Evolutionary conservation across 2,888 invertebrate genomes (phyloP).

Genomic region (Barypeithes pellucidus): DNA sequence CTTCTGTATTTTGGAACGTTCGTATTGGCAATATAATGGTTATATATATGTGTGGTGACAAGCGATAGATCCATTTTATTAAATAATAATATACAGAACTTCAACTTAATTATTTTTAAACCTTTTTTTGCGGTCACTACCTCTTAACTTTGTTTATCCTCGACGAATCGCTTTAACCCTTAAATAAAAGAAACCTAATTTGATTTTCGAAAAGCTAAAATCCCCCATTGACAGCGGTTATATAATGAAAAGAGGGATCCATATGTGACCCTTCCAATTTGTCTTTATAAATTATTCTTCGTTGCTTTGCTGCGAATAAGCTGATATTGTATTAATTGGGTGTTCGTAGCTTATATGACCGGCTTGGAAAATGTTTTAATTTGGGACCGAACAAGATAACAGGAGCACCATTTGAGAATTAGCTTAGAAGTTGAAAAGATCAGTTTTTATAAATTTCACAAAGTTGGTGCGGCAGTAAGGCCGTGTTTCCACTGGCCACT

Average conservation of each 20-base stretch:
- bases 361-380: conserved; percentile 5
- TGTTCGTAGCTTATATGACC: not conserved
- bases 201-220: conserved; percentile 21
- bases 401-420: too few relatives aligned
- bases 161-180: not conserved
- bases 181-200: conserved; percentile 25
- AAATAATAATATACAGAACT: too few relatives aligned
- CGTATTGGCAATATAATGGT: too few relatives aligned
- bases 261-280: conserved; percentile 24
- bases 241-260: conserved; percentile 25
- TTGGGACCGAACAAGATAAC: not conserved
- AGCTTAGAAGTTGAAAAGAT: too few relatives aligned
- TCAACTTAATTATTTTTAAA: too few relatives aligned
- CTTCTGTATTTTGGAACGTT: too few relatives aligned
- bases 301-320: conserved; percentile 14
- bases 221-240: conserved; percentile 17
- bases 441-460: too few relatives aligned
- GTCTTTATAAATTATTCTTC: conserved; percentile 28
- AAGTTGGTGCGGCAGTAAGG: too few relatives aligned
- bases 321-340: conserved; percentile 20
- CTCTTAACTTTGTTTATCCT: conserved; percentile 11
- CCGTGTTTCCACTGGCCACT: too few relatives aligned
- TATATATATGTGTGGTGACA: too few relatives aligned
- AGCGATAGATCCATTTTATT: too few relatives aligned
- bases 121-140: too few relatives aligned